Base-by-base conservation (phyloP, 1,140 invertebrate genomes). In the Holcopasites calliopsidis region DNA sequence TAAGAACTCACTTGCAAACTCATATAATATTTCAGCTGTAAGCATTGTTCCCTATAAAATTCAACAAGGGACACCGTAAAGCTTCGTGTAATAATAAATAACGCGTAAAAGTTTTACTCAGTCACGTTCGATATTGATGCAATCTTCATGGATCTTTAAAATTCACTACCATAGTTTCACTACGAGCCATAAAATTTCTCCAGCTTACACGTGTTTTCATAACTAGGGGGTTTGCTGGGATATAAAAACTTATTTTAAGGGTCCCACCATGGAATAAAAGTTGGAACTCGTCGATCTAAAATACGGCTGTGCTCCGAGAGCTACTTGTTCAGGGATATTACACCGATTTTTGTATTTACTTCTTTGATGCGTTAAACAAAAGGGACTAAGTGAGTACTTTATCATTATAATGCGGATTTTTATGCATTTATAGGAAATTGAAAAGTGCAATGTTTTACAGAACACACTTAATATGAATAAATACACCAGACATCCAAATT, bases 161-260 rank as follows among this genome's bases (percentile, higher is more conserved):
- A 42, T 61, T 61, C 23, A 28, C 23, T 26, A 5, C 35, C n/a
- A 40, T 6, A 61, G 58, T 61, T 61, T 61, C 38, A 0, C 3
- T 16, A 0, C 6, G 11, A 10, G 58, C 23, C 18, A 28, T 42
- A 42, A 61, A 42, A 61, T 61, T 61, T 60, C 7, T 6, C 23
- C 28, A 4, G 38, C 4, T 13, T 61, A 26, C 35, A 10, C 21
- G 11, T 18, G 58, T 40, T 61, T 61, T 61, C 35, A 28, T 42
- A 61, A 61, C 38, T 40, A 61, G 42, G n/a, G 38, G 21, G 13
- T 26, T 61, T 61, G 6, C 4, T 3, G 38, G 58, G 21, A 28
- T 42, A 61, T 26, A 38, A 61, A 28, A 61, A 42, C 23, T 61
- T 61, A 61, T 61, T 61, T 61, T 61, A 42, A 42, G 38, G 26